Evolutionary conservation across 1,140 invertebrate species (phyloP), one percentile per base, ranked within the genome.

Genomic region (Drosophila lacteicornis): DNA sequence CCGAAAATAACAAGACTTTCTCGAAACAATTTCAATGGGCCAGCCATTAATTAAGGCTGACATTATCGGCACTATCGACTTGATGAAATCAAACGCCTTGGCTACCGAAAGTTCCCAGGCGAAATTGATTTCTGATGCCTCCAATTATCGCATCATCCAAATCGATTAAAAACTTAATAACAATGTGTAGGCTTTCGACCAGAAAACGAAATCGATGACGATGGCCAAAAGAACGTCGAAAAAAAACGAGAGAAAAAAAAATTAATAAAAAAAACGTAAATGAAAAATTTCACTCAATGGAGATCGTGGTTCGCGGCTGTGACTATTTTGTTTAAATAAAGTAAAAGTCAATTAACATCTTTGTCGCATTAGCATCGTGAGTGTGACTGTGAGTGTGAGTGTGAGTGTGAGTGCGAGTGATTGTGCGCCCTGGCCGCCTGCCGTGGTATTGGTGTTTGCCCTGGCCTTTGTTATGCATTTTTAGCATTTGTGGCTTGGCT

Each of bases 331-430:
- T 90, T 90, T 90, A 75, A 85, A 79, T 82, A 85, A 90, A 90
- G 85, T 90, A 90, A 90, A 90, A 90, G 85, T 88, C 85, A 90
- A 90, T 90, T 90, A 90, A 90, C 85, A 90, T 85, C 85, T 85
- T 90, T 90, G 85, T 90, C 85, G 69, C 75, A 90, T 88, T 88
- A 90, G 56, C 85, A 90, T 56, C 53, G 19, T 68, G 63, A 61
- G 25, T 71, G 38, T 68, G 63, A 61, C 19, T 71, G 38, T 53
- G 17, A 60, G 25, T 75, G 25, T 27, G 4, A 60, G 25, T 75
- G 25, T 27, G 4, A 47, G 6, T 33, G 33, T 76, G 60, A 60
- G 27, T 67, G 45, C 50, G n/a, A 61, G 17, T 80, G 61, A 42
- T 33, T 61, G 65, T 47, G 45, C 17, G 46, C 38, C 22, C 36